Base-by-base conservation (phyloP, 2,797 vertebrate genomes). In the Chloroceryle amazona region DNA sequence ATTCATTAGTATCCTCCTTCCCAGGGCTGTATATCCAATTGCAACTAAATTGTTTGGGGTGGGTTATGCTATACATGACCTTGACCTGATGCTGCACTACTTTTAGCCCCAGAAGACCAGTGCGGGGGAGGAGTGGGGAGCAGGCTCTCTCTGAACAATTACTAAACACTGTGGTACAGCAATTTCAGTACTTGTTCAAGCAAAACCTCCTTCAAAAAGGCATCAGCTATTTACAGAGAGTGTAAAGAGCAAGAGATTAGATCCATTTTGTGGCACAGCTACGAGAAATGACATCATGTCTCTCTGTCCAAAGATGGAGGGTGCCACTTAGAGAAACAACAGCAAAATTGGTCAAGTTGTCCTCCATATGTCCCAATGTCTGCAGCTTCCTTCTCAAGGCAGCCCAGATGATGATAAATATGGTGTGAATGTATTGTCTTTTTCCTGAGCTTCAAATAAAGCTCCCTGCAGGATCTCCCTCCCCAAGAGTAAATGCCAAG, bases 361-460 rank as follows among this genome's bases (percentile, higher is more conserved):
- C 51, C 72, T 90, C 75, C 42, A 95, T 84, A 85, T 72, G 52
- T 95, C 85, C 81, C 54, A 82, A 22, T 3, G 1, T 42, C 65
- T 44, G n/a, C 41, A 90, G 82, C 55, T 94, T 73, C 86, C 66
- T 89, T 91, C 71, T 57, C 76, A 35, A 58, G 60, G 86, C 5
- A 4, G 78, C 44, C 6, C 0, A 60, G 57, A 79, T 51, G 67
- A 89, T 93, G 89, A 96, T 58, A 93, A 96, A 93, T 92, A 86
- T 1, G 1, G 47, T 1, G 1, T 6, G 6, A 88, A 46, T 2
- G 0, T 60, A 72, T 47, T 63, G 18, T 49, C 71, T 57, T 93
- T 44, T 92, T 41, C 52, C 65, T 67, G 33, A 78, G 54, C n/a
- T 1, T 1, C 66, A 78, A 41, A 78, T 57, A 92, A 71, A 92